Evolutionary conservation across 2,888 invertebrate species (phyloP).

Genomic region (Diploptera punctata): DNA sequence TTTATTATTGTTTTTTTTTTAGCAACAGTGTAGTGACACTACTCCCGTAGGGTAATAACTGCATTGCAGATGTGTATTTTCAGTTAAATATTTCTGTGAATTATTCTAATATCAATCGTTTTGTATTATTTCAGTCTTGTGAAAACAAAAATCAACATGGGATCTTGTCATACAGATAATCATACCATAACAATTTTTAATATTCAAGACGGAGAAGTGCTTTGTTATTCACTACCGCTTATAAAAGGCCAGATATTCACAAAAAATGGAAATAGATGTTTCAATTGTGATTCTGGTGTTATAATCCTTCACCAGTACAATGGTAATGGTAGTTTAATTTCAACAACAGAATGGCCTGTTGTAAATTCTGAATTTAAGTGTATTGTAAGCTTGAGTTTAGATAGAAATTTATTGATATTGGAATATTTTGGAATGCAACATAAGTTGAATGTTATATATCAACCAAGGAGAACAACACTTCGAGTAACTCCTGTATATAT

Average conservation of each 20-base stretch:
- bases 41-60: too few relatives aligned
- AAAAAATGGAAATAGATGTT: conserved; percentile 48
- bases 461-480: conserved; percentile 64
- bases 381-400: conserved; percentile 66
- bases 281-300: conserved; percentile 3
- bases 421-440: conserved; percentile 61
- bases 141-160: too few relatives aligned
- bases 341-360: conserved; percentile 61
- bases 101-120: background rate
- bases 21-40: too few relatives aligned
- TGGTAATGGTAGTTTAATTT: background rate
- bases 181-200: conserved; percentile 28
- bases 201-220: conserved; percentile 64
- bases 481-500: conserved; percentile 83
- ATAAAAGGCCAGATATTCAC: conserved; percentile 63
- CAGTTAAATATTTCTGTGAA: background rate
- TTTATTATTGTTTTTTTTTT: too few relatives aligned
- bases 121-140: background rate
- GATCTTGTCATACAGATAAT: conserved; percentile 3
- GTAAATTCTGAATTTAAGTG: conserved; percentile 73
- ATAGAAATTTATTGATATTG: conserved; percentile 68
- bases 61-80: background rate
- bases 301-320: background rate
- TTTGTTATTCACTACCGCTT: conserved; percentile 66
- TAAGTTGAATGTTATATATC: conserved; percentile 62